phyloP scores from a whole-genome alignment of 1,140 invertebrate genomes.

The Aphis gossypii region DNA sequence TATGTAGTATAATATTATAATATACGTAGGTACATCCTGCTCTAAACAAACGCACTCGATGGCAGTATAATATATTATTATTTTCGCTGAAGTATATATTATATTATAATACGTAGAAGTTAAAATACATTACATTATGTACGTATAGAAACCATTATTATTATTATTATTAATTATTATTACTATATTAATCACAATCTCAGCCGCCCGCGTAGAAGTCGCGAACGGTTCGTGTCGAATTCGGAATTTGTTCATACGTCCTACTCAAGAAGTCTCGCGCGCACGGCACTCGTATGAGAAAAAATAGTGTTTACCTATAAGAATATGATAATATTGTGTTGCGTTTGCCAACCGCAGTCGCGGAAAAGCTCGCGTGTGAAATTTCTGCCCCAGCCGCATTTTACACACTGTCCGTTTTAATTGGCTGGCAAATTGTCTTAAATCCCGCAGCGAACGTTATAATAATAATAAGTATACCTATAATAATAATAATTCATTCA shows the following conservation, averaged over 20 bases:
- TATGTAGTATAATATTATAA: not conserved
- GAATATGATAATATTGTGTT: not conserved
- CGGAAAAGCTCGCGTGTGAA: slow-evolving; percentile 9
- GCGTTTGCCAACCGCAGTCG: not conserved
- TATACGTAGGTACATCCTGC: not conserved
- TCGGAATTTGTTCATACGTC: not conserved
- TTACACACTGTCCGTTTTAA: not conserved
- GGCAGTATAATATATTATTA: not conserved
- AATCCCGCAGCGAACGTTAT: not conserved
- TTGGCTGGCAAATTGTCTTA: slow-evolving; percentile 5
- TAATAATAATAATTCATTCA: slow-evolving; percentile 6
- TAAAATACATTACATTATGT: not conserved
- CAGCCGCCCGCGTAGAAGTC: not conserved
- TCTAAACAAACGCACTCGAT: not conserved
- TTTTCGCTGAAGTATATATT: not conserved
- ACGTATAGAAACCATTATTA: not conserved
- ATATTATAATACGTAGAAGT: not conserved
- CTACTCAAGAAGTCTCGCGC: not conserved
- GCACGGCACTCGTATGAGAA: not conserved
- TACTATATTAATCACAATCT: not conserved
- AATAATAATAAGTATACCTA: not conserved
- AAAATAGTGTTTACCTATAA: not conserved
- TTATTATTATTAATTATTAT: not conserved
- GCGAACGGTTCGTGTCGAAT: not conserved
- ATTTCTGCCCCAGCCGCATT: not conserved